Evolutionary conservation across 2,888 invertebrate genomes (phyloP), one percentile per base, ranked within the genome.

Genomic region (Plebejus anna): DNA sequence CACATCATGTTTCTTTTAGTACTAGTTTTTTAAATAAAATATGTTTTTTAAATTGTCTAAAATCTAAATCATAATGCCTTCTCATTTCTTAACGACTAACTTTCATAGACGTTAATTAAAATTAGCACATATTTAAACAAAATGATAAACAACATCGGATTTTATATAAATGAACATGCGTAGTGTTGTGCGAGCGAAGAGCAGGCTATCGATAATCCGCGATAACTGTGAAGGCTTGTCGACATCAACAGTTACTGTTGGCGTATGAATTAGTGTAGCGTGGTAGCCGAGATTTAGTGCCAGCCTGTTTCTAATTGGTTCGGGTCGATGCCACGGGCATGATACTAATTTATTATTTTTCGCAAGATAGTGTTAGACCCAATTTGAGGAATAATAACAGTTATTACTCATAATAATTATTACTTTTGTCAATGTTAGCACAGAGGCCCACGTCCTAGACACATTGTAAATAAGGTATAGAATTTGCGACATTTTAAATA

Each of bases 241-340:
- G 86, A 88, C 83, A 85, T 87, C 81, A 89, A 91, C 90, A 89
- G 90, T 86, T 88, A 88, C 87, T 77, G 80, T 85, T 87, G 86
- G 87, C 84, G 87, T 89, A 91, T 92, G 93, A 93, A 93, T 93
- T 93, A 92, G 94, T 93, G 93, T 92, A 93, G 90, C 89, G 81
- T 90, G 88, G 94, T 92, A 94, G 94, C 93, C 84, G 87, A 93
- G 93, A 94, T 94, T 94, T 94, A 93, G 88, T 90, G 89, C 89
- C 84, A 85, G 85, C 85, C 84, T 82, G 83, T 83, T 86, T 88
- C 93, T 93, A 94, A 94, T 94, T 93, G 94, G 91, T 90, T 89
- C 85, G 86, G 88, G 89, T 88, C 88, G 86, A 86, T 84, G 92
- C 93, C 90, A 89, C 86, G 81, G 93, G 92, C 92, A 87, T 88